Base-by-base conservation (phyloP, 2,113 vertebrate species). In the Equus quagga region DNA sequence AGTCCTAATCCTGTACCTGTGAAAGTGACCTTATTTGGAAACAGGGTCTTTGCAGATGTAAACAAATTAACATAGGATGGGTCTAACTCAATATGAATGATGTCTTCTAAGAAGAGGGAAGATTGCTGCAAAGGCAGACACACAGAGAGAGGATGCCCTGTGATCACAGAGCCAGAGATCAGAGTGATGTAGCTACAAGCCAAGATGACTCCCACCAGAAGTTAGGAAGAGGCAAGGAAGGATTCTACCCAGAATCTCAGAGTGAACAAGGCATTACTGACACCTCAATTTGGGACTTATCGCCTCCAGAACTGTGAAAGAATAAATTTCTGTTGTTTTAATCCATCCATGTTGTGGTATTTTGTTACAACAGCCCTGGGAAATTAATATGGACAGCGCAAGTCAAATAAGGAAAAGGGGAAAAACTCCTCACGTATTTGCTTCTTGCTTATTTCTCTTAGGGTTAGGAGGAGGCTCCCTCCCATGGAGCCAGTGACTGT, bases 241-340 rank as follows among this genome's bases (percentile, higher is more conserved):
- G 33, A 21, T 1, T 56, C 80, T 67, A 21, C 21, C 18, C 8
- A 10, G 44, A 3, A 11, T 26, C 46, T 54, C 60, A n/a, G 17
- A 33, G 21, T 2, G 36, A 58, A 12, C 15, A 8, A 2, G 11
- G 6, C 23, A 26, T 31, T 18, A 11, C 4, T 0, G 2, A 33
- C 11, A 24, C 5, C 14, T 81, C 69, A n/a, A 72, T 2, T 82
- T 81, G 44, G 21, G 19, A 28, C 56, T 65, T 33, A 41, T 13
- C 18, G 51, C 33, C 26, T 87, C 62, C 60, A 14, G 46, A 75
- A 89, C 44, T 36, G 10, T 41, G 62, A 58, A 44, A 67, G 49
- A 56, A 19, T 64, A 44, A 9, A n/a, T 51, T 28, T 49, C 17
- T 36, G 33, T 24, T 12, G 7, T 41, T 54, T 14, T 13, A 72